phyloP scores from a whole-genome alignment of 2,888 invertebrate genomes.

The Eupithecia inturbata region DNA sequence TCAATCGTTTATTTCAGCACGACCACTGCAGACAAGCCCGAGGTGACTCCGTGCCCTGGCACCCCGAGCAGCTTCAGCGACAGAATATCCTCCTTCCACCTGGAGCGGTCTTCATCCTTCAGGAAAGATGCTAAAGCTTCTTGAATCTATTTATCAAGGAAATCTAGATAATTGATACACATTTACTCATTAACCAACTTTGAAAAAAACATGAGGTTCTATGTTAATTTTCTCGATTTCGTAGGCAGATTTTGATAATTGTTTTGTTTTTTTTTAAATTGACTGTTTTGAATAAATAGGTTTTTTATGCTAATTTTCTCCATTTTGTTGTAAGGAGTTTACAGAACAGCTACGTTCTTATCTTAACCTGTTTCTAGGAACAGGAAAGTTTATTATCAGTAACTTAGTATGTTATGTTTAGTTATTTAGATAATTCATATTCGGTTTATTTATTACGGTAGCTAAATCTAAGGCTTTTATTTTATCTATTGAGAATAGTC shows the following conservation, averaged over 20 bases:
- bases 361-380: too few relatives aligned
- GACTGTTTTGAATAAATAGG: not conserved
- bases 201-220: too few relatives aligned
- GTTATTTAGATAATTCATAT: not conserved
- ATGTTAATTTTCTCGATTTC: too few relatives aligned
- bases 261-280: not conserved
- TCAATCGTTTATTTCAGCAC: constrained; percentile 48
- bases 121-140: constrained; percentile 41
- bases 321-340: too few relatives aligned
- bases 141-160: not conserved
- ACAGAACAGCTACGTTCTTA: not conserved
- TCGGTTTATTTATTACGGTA: not conserved
- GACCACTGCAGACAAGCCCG: constrained; percentile 45
- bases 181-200: not conserved
- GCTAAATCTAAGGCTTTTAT: not conserved
- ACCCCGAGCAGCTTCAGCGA: constrained; percentile 72
- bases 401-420: not conserved
- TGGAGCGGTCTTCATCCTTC: constrained; percentile 71
- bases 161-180: not conserved
- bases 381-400: not conserved
- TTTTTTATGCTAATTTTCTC: too few relatives aligned
- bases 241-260: too few relatives aligned
- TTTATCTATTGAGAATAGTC: not conserved
- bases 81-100: constrained; percentile 65
- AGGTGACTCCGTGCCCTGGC: constrained; percentile 51